A percentile compares a stretch with the other conserved stretches of the same genome.
phyloP scores from a whole-genome alignment of 1,140 invertebrate species.

The Diuraphis noxia region DNA sequence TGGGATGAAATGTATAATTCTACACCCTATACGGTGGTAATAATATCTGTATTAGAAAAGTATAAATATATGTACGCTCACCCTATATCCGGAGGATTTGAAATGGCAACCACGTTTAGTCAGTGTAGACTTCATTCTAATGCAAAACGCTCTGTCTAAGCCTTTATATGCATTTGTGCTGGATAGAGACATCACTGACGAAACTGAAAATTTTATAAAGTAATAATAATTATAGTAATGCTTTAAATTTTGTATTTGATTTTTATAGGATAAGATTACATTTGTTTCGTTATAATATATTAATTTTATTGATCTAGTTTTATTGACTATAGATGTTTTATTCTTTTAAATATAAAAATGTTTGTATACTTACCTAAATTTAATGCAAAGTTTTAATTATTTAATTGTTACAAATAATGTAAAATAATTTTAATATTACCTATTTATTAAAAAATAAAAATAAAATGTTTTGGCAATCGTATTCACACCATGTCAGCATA shows the following conservation, averaged over 20 bases:
- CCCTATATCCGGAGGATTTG: constrained; percentile 96
- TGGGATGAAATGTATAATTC: constrained; percentile 32
- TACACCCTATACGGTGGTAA: background rate
- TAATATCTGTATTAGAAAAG: constrained; percentile 27
- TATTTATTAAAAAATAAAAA: background rate
- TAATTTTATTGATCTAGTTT: background rate
- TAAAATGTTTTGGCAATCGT: background rate
- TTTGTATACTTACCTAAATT: background rate
- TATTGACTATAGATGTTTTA: too few species aligned
- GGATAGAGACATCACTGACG: constrained; percentile 80
- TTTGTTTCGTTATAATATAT: background rate
- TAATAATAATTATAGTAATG: background rate
- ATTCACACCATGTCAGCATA: background rate
- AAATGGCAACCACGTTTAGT: constrained; percentile 97
- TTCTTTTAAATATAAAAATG: background rate
- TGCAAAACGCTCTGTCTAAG: constrained; percentile 89
- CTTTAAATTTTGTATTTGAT: background rate
- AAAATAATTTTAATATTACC: background rate
- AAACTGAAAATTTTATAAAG: constrained; percentile 67
- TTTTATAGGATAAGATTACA: background rate
- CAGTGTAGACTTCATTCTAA: constrained; percentile 96
- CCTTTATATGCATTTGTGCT: constrained; percentile 79
- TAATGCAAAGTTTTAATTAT: background rate
- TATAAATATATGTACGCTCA: constrained; percentile 65
- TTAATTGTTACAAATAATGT: background rate